These are phyloP conservation scores for Myiopsitta monachus DNA, from an alignment of 2,113 vertebrate genomes.

Conservation along the genomic window DNA sequence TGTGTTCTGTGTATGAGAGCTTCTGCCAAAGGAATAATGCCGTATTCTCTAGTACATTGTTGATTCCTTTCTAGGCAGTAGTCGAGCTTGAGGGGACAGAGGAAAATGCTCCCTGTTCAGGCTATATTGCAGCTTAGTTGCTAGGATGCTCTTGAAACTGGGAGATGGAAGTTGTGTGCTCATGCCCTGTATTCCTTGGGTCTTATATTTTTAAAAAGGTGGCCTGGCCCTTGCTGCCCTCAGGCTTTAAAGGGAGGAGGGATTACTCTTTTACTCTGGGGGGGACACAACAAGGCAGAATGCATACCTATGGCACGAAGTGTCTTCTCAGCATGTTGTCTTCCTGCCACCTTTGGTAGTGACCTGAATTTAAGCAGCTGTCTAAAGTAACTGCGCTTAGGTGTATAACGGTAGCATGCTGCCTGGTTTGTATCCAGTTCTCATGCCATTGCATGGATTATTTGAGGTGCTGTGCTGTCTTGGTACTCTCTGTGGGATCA, in stretches of 20 bases:
- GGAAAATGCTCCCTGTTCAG: not conserved
- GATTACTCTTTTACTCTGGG: not conserved
- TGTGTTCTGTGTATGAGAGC: not conserved
- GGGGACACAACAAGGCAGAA: not conserved
- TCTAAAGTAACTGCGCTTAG: fast-evolving
- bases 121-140: not conserved
- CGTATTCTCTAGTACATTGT: not conserved
- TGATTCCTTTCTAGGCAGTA: fast-evolving
- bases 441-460: not conserved
- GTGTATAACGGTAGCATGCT: not conserved
- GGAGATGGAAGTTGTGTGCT: not conserved
- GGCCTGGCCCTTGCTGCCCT: not conserved
- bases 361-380: not conserved
- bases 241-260: not conserved
- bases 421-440: not conserved
- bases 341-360: not conserved
- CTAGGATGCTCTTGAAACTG: not conserved
- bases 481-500: not conserved
- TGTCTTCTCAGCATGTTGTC: fast-evolving
- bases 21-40: not conserved
- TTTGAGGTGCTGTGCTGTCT: not conserved
- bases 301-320: not conserved
- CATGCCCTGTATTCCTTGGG: not conserved
- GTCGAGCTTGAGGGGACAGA: not conserved
- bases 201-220: not conserved